Evolutionary conservation across 1,140 invertebrate genomes (phyloP).

Genomic region (Trichonephila inaurata): DNA sequence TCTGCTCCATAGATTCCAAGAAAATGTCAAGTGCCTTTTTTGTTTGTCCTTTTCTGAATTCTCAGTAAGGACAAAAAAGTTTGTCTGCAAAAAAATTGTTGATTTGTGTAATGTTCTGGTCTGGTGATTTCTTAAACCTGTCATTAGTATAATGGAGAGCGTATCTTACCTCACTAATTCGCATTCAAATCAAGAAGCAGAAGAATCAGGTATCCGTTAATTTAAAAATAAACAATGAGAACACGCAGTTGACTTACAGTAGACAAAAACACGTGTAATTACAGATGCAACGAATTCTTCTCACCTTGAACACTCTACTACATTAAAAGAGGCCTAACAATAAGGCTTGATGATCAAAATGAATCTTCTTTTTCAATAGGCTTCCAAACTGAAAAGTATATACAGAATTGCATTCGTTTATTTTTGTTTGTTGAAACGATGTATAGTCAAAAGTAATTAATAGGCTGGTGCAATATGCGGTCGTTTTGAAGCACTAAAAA

Average conservation of each 20-base stretch:
- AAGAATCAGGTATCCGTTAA: not conserved
- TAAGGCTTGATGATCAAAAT: no score
- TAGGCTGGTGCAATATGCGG: no score
- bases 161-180: not conserved
- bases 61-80: not conserved
- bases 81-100: not conserved
- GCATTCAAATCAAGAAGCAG: not conserved
- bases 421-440: no score
- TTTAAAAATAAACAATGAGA: not conserved
- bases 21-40: not conserved
- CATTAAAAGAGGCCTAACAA: no score
- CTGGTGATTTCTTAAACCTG: slow-evolving; percentile 15
- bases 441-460: no score
- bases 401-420: no score
- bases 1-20: not conserved
- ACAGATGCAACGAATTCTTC: not conserved
- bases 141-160: slow-evolving; percentile 8
- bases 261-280: not conserved
- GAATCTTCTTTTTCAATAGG: no score
- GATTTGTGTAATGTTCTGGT: slow-evolving; percentile 38
- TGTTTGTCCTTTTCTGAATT: not conserved
- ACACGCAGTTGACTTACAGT: not conserved
- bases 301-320: not conserved
- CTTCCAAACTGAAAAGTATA: no score
- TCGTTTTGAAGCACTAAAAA: no score